Conservation (phyloP, 2,888 invertebrate genomes). For the Drosophila paracracens region DNA sequence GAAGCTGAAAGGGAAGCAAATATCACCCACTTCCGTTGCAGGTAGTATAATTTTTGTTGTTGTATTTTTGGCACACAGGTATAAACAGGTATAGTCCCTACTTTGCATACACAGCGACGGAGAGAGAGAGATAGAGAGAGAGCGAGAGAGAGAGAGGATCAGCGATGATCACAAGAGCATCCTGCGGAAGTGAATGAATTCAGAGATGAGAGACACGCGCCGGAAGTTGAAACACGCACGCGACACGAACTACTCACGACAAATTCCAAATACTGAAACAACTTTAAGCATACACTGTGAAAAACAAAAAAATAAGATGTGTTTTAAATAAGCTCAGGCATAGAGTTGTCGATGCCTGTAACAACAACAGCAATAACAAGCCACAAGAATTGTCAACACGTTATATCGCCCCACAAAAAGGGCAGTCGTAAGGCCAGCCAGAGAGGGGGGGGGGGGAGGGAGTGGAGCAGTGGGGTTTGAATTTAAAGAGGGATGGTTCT, state of each 20-base stretch:
- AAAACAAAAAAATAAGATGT: too few relatives aligned
- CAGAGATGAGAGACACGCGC: conserved; percentile 29
- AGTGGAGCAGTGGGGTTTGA: neutral
- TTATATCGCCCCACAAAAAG: neutral
- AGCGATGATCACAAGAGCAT: conserved; percentile 27
- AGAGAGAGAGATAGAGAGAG: too few relatives aligned
- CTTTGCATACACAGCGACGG: conserved; percentile 43
- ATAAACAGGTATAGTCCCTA: conserved; percentile 43
- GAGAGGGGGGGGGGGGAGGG: too few relatives aligned
- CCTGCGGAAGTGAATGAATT: conserved; percentile 52
- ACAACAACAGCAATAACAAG: neutral
- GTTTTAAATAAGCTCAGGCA: neutral
- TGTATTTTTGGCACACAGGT: conserved; percentile 38
- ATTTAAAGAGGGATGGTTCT: neutral
- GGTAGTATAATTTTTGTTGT: conserved; percentile 27
- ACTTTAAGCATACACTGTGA: neutral
- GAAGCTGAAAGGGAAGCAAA: conserved; percentile 32
- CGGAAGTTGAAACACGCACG: neutral
- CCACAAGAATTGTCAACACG: neutral
- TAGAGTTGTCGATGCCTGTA: neutral
- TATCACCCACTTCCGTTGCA: conserved; percentile 62
- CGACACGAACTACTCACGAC: neutral
- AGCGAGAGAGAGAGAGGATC: neutral
- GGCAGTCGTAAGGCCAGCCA: conserved; percentile 4
- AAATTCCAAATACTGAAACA: neutral